Evolutionary conservation across 2,888 invertebrate species (phyloP).

Genomic region (Lysandra bellargus): DNA sequence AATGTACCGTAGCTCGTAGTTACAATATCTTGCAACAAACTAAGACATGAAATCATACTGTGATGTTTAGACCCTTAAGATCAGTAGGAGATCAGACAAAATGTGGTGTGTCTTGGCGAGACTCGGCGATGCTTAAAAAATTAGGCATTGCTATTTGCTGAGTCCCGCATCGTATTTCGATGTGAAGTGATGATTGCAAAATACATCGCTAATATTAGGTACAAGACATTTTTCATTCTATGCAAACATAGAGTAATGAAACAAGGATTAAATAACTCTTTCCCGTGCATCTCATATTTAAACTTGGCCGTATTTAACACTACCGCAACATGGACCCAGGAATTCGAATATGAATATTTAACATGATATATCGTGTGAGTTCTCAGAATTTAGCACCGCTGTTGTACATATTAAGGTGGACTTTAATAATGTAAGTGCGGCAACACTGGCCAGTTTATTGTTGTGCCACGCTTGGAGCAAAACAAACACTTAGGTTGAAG

Average conservation of each 20-base stretch:
- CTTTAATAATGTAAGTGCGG: constrained; percentile 15
- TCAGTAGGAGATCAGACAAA: too few species aligned
- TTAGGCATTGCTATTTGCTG: neutral
- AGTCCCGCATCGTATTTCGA: too few species aligned
- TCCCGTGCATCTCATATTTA: neutral
- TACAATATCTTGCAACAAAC: too few species aligned
- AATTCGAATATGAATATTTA: constrained; percentile 28
- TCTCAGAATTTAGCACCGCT: constrained; percentile 15
- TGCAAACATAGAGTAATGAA: neutral
- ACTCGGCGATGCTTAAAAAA: neutral
- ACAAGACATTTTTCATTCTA: neutral
- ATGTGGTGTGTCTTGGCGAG: too few species aligned
- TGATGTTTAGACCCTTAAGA: too few species aligned
- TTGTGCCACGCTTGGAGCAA: neutral
- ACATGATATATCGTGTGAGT: constrained; percentile 25
- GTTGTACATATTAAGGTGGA: constrained; percentile 23
- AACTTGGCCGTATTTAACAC: constrained; percentile 7
- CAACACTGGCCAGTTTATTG: neutral
- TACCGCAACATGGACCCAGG: constrained; percentile 26
- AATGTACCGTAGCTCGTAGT: too few species aligned
- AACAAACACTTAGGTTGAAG: neutral
- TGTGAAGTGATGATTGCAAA: too few species aligned
- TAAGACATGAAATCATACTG: too few species aligned
- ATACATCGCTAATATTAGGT: too few species aligned
- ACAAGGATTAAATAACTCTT: constrained; percentile 11